Conservation (phyloP, 2,888 invertebrate genomes). For the Rhopalosiphum nymphaeae region DNA sequence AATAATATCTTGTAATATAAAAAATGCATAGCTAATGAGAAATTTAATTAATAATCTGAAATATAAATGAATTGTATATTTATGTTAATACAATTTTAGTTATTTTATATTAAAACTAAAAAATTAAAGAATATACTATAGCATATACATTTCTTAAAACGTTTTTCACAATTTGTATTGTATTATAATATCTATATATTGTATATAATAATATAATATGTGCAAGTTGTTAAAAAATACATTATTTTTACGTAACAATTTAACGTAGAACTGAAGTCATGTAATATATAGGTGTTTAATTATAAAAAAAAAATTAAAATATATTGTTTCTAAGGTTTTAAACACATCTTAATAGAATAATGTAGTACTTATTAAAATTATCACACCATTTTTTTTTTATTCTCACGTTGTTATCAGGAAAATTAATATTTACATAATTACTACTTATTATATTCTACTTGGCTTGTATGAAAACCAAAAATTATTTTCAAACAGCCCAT, state of each 20-base stretch:
- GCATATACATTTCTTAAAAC: background rate
- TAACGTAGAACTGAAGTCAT: background rate
- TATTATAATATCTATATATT: too few relatives aligned
- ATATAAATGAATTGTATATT: background rate
- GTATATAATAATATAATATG: background rate
- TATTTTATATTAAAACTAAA: background rate
- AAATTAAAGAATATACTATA: background rate
- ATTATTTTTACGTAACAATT: background rate
- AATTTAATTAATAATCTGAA: background rate
- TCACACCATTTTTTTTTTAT: background rate
- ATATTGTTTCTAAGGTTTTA: background rate
- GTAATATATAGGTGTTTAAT: background rate
- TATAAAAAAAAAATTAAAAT: background rate
- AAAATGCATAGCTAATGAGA: background rate
- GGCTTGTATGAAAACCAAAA: background rate
- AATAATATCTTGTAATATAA: background rate
- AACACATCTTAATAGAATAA: background rate
- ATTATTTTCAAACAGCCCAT: background rate
- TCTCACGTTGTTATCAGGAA: background rate
- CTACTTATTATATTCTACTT: slow-evolving; percentile 19
- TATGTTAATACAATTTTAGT: background rate
- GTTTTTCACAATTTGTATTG: background rate
- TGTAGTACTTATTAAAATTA: background rate
- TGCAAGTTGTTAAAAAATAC: background rate
- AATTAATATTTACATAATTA: background rate